phyloP scores from a whole-genome alignment of 2,113 vertebrate species.

The Actinemys pallida region DNA sequence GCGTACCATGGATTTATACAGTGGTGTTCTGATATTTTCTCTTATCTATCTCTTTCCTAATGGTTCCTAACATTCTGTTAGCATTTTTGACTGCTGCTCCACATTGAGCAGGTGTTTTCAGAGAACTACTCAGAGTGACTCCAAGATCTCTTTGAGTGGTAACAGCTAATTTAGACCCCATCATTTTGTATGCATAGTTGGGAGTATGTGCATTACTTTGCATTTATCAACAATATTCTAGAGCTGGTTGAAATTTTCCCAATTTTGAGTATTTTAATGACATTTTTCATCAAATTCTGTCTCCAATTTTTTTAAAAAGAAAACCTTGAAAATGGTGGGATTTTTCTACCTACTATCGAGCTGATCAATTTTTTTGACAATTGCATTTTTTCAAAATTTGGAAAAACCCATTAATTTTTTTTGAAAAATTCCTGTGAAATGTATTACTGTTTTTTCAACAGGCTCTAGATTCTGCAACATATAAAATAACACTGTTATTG shows the following conservation, averaged over 20 bases:
- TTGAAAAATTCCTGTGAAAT: neutral
- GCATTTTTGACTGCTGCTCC: neutral
- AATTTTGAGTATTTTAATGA: neutral
- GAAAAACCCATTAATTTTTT: neutral
- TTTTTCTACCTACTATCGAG: neutral
- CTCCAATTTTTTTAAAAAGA: neutral
- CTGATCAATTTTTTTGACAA: neutral
- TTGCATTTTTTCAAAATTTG: neutral
- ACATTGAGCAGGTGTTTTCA: neutral
- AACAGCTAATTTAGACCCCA: neutral
- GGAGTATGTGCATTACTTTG: neutral
- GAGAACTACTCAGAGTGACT: neutral
- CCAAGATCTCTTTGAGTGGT: neutral
- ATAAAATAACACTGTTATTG: neutral
- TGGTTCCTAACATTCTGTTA: neutral
- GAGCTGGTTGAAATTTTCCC: neutral
- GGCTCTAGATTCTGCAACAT: neutral
- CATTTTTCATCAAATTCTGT: neutral
- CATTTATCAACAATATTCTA: neutral
- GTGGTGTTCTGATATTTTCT: neutral
- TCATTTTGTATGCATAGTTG: neutral
- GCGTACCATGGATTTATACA: neutral
- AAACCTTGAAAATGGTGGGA: neutral
- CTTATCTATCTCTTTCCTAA: neutral
- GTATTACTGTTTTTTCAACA: neutral